These are phyloP conservation scores for Nomada lathburiana DNA, from an alignment of 2,888 invertebrate genomes.

Conservation along the genomic window DNA sequence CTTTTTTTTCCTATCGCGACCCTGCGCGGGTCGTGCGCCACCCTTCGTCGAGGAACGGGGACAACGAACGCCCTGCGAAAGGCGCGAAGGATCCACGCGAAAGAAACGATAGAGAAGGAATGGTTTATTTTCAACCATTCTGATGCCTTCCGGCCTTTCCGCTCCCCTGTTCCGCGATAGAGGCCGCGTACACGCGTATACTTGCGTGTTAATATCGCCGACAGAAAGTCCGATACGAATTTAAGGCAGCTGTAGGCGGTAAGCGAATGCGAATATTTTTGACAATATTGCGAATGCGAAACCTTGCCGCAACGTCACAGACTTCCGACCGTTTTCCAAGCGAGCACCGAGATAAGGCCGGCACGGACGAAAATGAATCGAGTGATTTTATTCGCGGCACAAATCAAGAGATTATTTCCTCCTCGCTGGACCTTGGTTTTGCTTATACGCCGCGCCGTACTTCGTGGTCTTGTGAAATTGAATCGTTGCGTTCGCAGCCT, in stretches of 20 bases:
- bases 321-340: constrained; percentile 65
- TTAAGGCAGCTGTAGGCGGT: constrained; percentile 59
- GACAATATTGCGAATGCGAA: constrained; percentile 64
- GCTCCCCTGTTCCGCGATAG: constrained; percentile 18
- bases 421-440: constrained; percentile 68
- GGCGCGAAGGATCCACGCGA: background rate
- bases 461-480: constrained; percentile 74
- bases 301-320: constrained; percentile 55
- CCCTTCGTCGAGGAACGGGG: no score
- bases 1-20: background rate
- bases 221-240: constrained; percentile 47
- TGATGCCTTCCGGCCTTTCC: background rate
- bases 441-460: constrained; percentile 64
- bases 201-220: constrained; percentile 49
- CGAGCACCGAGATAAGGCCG: constrained; percentile 65
- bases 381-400: constrained; percentile 71
- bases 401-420: constrained; percentile 75
- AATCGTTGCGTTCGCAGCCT: constrained; percentile 73
- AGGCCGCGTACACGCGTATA: constrained; percentile 28
- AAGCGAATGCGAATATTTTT: constrained; percentile 59
- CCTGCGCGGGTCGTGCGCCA: background rate
- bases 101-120: background rate
- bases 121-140: background rate
- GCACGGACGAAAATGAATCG: constrained; percentile 73
- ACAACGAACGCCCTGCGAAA: background rate